Evolutionary conservation across 2,888 invertebrate genomes (phyloP), one percentile per base, ranked within the genome.

Genomic region (Cataglyphis rosenhaueri): DNA sequence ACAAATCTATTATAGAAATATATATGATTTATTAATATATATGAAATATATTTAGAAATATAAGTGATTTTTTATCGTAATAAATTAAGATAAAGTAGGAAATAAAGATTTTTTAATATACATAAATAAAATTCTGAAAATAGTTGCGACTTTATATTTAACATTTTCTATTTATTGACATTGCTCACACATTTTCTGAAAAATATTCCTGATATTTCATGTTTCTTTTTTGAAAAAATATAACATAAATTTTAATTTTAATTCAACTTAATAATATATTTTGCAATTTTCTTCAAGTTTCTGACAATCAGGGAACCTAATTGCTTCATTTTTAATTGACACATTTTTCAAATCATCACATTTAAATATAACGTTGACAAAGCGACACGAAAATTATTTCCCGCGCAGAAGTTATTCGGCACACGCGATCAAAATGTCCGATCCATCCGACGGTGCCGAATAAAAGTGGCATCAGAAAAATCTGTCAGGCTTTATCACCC

Each of bases 401-500:
- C 6, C 55, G 15, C 32, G 44, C 59, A 44, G 25, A 71, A 71
- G 35, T 78, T 71, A 78, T 78, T 59, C 59, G 44, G 32, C 38
- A 52, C 29, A 61, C 35, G 25, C 41, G 57, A 71, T 41, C 73
- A 57, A 70, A 41, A 32, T 71, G 57, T 78, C 78, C 73, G 71
- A 70, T 78, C 15, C 71, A 70, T 78, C 32, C 57, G 41, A 71
- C 41, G 12, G 21, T 29, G 41, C 21, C 38, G 41, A n/a, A 68
- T 76, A 29, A 41, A 76, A 55, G 55, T 18, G 55, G 29, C 38
- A 55, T 76, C 52, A 59, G 44, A 48, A 41, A 78, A 78, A 78
- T 78, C 73, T 73, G 78, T 78, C 78, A 78, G 35, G 59, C 32
- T 78, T 78, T 78, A 78, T 78, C 78, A 78, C 59, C 59, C 21